A percentile compares a stretch with the other conserved stretches of the same genome.
Evolutionary conservation across 53 echinoderm and acorn worm genomes (phyloP).

Genomic region (Echinometra lucunter): DNA sequence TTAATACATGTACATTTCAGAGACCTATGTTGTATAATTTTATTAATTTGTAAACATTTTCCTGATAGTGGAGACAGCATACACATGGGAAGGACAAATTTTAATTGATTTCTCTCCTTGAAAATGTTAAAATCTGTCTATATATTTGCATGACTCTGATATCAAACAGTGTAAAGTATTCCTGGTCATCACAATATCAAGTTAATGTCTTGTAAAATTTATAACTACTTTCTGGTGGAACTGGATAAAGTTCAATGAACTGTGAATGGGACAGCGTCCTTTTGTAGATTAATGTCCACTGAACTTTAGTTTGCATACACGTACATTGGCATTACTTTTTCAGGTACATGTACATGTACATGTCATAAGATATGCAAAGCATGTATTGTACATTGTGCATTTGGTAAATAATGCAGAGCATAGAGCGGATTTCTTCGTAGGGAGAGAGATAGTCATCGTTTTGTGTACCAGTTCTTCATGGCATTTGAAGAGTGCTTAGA

Average conservation of each 20-base stretch:
- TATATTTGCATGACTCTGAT: too few species aligned
- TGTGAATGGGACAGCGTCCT: background rate
- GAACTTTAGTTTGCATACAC: background rate
- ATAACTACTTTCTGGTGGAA: too few species aligned
- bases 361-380: conserved; percentile 8
- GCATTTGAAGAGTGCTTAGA: conserved; percentile 22
- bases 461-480: background rate
- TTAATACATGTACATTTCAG: too few species aligned
- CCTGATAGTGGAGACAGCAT: background rate
- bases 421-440: background rate
- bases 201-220: too few species aligned
- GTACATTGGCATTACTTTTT: background rate
- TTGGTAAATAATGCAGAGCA: background rate
- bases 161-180: too few species aligned
- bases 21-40: too few species aligned
- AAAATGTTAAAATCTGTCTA: too few species aligned
- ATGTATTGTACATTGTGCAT: conserved; percentile 34
- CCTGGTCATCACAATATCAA: too few species aligned
- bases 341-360: background rate
- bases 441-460: background rate
- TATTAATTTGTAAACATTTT: too few species aligned
- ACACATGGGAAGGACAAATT: background rate
- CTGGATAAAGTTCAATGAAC: background rate
- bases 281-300: background rate
- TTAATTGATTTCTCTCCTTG: background rate